A percentile compares a stretch with the other conserved stretches of the same genome.
phyloP scores from a whole-genome alignment of 2,888 invertebrate species.

The Melanotus villosus region DNA sequence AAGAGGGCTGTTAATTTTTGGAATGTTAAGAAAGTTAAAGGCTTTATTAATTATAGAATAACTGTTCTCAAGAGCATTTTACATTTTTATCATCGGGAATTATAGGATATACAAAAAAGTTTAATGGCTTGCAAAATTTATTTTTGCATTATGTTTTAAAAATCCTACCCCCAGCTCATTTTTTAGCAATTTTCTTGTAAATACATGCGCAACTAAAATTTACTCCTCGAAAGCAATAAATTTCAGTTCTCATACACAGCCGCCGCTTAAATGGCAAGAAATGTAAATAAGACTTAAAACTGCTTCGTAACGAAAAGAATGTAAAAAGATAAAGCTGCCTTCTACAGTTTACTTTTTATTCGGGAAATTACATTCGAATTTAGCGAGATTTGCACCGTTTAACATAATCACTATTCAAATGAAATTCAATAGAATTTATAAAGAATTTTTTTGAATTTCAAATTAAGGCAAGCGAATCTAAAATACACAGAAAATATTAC shows the following conservation, averaged over 20 bases:
- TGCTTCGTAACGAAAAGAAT: constrained; percentile 15
- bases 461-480: constrained; percentile 27
- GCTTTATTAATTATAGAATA: no score
- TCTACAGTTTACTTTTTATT: constrained; percentile 30
- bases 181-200: neutral
- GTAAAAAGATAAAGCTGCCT: constrained; percentile 25
- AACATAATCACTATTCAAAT: constrained; percentile 46
- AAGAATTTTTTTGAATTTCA: constrained; percentile 36
- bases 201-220: neutral
- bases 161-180: neutral
- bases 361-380: constrained; percentile 40
- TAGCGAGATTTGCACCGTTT: constrained; percentile 41
- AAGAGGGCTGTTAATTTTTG: no score
- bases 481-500: constrained; percentile 41
- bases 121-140: no score
- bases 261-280: constrained; percentile 2
- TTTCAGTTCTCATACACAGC: neutral
- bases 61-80: no score
- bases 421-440: constrained; percentile 38
- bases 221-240: constrained; percentile 11
- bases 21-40: no score
- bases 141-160: no score
- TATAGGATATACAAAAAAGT: no score
- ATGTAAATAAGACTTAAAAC: constrained; percentile 32
- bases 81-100: no score